These are phyloP conservation scores for Gymnarchus niloticus DNA, from an alignment of 2,113 vertebrate genomes.

Conservation along the genomic window DNA sequence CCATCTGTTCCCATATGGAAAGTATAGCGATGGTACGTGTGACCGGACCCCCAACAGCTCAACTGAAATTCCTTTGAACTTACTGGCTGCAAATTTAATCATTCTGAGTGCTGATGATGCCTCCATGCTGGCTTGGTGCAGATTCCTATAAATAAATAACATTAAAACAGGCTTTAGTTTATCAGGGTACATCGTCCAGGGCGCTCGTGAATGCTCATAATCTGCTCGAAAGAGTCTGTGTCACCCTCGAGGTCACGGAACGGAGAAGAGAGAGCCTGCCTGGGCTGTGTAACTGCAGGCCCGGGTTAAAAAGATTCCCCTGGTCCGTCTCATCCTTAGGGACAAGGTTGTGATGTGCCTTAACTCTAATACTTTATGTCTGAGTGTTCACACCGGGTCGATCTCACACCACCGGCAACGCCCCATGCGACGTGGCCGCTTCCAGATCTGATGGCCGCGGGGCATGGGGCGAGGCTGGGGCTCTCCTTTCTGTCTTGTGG, in stretches of 20 bases:
- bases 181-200: background rate
- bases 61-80: conserved; percentile 19
- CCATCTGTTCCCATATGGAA: conserved; percentile 25
- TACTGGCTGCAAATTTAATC: conserved; percentile 6
- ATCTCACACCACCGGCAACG: too few species aligned
- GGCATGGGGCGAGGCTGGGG: background rate
- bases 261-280: background rate
- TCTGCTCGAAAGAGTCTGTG: background rate
- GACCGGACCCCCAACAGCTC: background rate
- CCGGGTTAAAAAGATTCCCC: background rate
- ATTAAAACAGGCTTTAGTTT: background rate
- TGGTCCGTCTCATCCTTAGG: background rate
- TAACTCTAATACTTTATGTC: too few species aligned
- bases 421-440: too few species aligned
- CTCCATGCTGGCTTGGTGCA: background rate
- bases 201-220: background rate
- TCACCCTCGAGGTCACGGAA: background rate
- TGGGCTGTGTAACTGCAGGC: background rate
- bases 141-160: conserved; percentile 9
- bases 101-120: conserved; percentile 1
- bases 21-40: conserved; percentile 13
- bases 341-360: background rate
- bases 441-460: too few species aligned
- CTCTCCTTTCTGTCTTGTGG: background rate
- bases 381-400: too few species aligned